A percentile compares a stretch with the other conserved stretches of the same genome.
Evolutionary conservation across 1,140 invertebrate genomes (phyloP).

Genomic region (Camponotus floridanus): DNA sequence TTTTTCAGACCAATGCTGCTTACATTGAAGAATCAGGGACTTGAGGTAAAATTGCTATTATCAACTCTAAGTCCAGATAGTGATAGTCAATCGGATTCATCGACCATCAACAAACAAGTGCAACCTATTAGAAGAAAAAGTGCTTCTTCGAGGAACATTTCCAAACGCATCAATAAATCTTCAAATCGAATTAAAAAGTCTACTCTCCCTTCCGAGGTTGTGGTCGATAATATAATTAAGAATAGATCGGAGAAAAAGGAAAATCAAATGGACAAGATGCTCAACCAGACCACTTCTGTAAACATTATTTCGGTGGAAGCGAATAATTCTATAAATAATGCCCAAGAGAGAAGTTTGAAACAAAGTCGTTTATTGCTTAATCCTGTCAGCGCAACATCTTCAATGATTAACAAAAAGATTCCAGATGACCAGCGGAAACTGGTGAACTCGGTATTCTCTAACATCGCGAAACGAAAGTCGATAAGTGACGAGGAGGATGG

Average conservation of each 20-base stretch:
- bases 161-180: conserved; percentile 62
- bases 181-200: conserved; percentile 70
- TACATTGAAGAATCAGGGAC: conserved; percentile 88
- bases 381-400: conserved; percentile 10
- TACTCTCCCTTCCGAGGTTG: not conserved
- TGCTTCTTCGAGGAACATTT: conserved; percentile 73
- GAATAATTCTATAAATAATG: not conserved
- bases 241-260: not conserved
- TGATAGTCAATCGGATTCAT: conserved; percentile 84
- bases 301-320: not conserved
- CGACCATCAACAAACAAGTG: conserved; percentile 67
- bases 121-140: conserved; percentile 68
- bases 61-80: conserved; percentile 90
- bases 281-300: not conserved
- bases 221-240: not conserved
- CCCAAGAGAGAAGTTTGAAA: not conserved
- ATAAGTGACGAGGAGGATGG: not conserved
- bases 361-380: not conserved
- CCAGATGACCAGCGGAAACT: not conserved
- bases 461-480: conserved; percentile 73
- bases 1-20: conserved; percentile 88
- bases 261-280: not conserved
- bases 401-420: not conserved
- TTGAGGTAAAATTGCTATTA: conserved; percentile 92
- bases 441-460: conserved; percentile 59